Base-by-base conservation (phyloP, 2,888 invertebrate species). In the Brenthis hecate region DNA sequence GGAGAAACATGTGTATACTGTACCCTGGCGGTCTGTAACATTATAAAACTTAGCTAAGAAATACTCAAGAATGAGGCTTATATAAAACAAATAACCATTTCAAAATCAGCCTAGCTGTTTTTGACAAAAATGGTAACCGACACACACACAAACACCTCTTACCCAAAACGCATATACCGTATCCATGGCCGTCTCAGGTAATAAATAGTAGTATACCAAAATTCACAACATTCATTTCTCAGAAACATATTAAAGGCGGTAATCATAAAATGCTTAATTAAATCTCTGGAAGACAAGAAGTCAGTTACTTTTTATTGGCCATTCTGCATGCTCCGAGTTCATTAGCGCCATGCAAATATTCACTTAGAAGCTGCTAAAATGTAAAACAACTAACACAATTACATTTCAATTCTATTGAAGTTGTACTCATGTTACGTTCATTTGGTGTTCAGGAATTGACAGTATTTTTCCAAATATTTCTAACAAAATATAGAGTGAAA, bases 311-410 rank as follows among this genome's bases (percentile, higher is more conserved):
- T 86, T 87, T 85, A 87, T 81, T 78, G 81, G 76, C 78, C 78
- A 82, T 85, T 81, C 77, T 75, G 81, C 76, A 80, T 80, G 76
- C 80, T 78, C 78, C 72, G 72, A 78, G 77, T 81, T 82, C 83
- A 86, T 85, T 85, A 84, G 75, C 79, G 82, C 79, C 87, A 88
- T 88, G 88, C 88, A 87, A 90, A 89, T 88, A 88, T 89, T 89
- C 87, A 87, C 86, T 89, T 89, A 86, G 81, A 78, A 77, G 78
- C 78, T 77, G 76, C 65, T 69, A 71, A 77, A 81, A 76, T 76
- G 80, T 77, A 83, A 85, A 81, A 78, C 75, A 75, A 82, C 72
- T 83, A 83, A 85, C 85, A 86, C 80, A 78, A 80, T 85, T 85
- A 80, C 69, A 66, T 65, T 68, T 70, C 66, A 58, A 65, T 69